A percentile compares a stretch with the other conserved stretches of the same genome.
These are phyloP conservation scores for Suillia variegata DNA, from an alignment of 2,888 invertebrate species.

Conservation along the genomic window DNA sequence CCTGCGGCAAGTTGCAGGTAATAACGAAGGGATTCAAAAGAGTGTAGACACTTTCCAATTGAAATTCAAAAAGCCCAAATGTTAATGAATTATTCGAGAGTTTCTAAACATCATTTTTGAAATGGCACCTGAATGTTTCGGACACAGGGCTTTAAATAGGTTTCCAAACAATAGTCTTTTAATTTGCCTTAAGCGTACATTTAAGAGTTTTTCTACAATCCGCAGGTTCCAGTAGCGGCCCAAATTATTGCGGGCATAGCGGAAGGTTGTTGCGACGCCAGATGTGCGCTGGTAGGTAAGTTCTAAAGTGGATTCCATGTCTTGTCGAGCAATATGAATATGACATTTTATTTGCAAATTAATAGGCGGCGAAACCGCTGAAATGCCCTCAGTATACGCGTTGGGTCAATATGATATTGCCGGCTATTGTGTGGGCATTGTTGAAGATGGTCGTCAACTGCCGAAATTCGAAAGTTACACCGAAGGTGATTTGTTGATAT, in stretches of 20 bases:
- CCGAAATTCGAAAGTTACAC: constrained; percentile 72
- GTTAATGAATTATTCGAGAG: too few species aligned
- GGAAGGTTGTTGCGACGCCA: constrained; percentile 83
- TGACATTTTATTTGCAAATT: neutral
- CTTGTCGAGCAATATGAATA: neutral
- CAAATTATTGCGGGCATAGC: constrained; percentile 85
- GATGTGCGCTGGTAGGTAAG: constrained; percentile 86
- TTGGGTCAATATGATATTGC: constrained; percentile 91
- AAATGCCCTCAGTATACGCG: constrained; percentile 94
- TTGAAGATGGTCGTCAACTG: constrained; percentile 74
- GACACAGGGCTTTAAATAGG: too few species aligned
- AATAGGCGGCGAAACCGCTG: constrained; percentile 88
- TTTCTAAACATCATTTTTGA: too few species aligned
- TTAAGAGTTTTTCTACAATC: too few species aligned
- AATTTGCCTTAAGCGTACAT: too few species aligned
- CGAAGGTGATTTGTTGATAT: constrained; percentile 81
- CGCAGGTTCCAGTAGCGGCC: constrained; percentile 75
- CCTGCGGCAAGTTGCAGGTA: constrained; percentile 85
- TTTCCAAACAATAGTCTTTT: too few species aligned
- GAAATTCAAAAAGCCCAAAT: too few species aligned
- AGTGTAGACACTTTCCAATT: too few species aligned
- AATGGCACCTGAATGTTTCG: too few species aligned
- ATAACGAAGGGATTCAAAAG: too few species aligned
- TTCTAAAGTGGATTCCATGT: constrained; percentile 3
- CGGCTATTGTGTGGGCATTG: constrained; percentile 93